These are phyloP conservation scores for Indicator indicator DNA, from an alignment of 2,113 vertebrate genomes.

Conservation along the genomic window DNA sequence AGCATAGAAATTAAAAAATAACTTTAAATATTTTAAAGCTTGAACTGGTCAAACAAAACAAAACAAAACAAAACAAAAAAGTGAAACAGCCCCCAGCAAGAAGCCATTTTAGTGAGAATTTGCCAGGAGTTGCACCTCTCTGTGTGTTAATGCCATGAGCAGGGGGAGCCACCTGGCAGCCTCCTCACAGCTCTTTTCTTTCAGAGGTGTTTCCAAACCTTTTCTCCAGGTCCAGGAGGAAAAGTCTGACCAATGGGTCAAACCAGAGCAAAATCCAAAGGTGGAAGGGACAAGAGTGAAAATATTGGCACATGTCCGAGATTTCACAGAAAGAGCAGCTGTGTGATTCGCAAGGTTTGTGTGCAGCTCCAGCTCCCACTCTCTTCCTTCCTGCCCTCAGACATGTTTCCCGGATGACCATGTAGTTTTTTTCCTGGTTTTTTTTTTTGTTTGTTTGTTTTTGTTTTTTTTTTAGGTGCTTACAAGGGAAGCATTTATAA, in stretches of 20 bases:
- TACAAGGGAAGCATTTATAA: background rate
- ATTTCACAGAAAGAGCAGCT: background rate
- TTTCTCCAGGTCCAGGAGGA: background rate
- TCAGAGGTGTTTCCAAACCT: background rate
- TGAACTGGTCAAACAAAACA: background rate
- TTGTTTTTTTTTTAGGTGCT: background rate
- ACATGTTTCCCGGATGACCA: background rate
- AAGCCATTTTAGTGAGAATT: background rate
- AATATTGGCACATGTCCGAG: fast-evolving
- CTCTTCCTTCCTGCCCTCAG: constrained; percentile 27
- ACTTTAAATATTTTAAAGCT: background rate
- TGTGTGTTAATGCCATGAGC: background rate
- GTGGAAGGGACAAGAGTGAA: background rate
- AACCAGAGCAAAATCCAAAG: background rate
- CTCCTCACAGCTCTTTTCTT: background rate
- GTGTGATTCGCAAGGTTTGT: background rate
- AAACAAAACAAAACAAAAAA: background rate
- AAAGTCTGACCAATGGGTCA: background rate
- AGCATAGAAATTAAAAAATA: background rate
- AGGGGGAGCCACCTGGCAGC: background rate
- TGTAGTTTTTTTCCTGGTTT: background rate
- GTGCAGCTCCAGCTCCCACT: background rate
- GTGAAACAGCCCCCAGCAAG: background rate
- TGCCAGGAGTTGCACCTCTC: background rate
- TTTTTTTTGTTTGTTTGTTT: background rate